Evolutionary conservation across 2,888 invertebrate genomes (phyloP).

Genomic region (Dinocampus coccinellae): DNA sequence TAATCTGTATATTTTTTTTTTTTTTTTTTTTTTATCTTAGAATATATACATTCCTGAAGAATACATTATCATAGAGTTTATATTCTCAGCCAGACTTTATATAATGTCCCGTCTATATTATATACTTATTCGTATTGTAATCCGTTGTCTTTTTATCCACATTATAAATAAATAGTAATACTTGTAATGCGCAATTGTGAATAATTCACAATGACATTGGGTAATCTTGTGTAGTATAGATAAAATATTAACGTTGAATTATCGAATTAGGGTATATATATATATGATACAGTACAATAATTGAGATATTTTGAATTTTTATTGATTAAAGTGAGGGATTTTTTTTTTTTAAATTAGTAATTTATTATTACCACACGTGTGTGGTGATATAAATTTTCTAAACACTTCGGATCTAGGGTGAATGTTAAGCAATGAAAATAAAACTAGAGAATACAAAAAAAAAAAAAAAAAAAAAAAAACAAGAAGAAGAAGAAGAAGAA

Average conservation of each 20-base stretch:
- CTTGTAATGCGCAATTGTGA: background rate
- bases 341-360: no score
- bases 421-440: no score
- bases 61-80: slow-evolving; percentile 33
- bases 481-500: background rate
- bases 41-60: slow-evolving; percentile 39
- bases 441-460: no score
- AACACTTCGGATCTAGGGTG: no score
- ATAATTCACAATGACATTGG: background rate
- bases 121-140: background rate
- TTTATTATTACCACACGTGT: no score
- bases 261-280: background rate
- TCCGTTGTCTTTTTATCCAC: background rate
- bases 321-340: no score
- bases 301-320: no score
- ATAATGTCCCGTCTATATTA: background rate
- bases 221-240: background rate
- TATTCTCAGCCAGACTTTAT: slow-evolving; percentile 20
- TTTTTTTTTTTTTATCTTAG: slow-evolving; percentile 28
- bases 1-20: slow-evolving; percentile 61
- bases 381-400: no score
- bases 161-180: background rate
- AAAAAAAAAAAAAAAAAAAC: no score
- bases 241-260: background rate
- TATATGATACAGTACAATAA: no score